Evolutionary conservation across 2,888 invertebrate species (phyloP).

Genomic region (Clusia tigrina): DNA sequence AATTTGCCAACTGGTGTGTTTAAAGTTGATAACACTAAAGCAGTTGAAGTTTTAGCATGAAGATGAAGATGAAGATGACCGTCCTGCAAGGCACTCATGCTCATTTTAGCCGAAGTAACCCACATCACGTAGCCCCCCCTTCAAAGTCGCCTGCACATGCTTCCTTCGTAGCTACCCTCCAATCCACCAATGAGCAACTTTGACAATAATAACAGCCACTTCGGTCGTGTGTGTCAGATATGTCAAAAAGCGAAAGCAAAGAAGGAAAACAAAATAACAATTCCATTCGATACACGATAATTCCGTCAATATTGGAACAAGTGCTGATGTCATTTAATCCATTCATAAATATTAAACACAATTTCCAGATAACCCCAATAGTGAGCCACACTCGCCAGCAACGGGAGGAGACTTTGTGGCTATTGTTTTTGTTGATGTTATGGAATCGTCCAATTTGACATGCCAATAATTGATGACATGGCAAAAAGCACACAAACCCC

Average conservation of each 20-base stretch:
- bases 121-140: no score
- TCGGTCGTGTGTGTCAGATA: no score
- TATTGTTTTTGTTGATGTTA: no score
- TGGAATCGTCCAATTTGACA: constrained; percentile 17
- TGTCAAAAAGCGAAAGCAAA: no score
- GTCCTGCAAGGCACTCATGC: no score
- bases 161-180: no score
- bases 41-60: neutral
- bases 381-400: neutral
- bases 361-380: neutral
- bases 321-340: constrained; percentile 42
- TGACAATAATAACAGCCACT: no score
- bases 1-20: neutral
- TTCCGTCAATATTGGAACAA: constrained; percentile 11
- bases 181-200: no score
- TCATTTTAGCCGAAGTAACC: no score
- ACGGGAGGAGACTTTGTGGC: neutral
- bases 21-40: neutral
- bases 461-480: constrained; percentile 42
- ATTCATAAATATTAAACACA: constrained; percentile 43
- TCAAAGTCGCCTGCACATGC: no score
- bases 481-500: constrained; percentile 28
- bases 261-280: no score
- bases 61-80: neutral
- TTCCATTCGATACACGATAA: neutral